A percentile compares a stretch with the other conserved stretches of the same genome.
Conservation (phyloP, 1,140 invertebrate species). For the Pseudomyrmex dendroicus region DNA sequence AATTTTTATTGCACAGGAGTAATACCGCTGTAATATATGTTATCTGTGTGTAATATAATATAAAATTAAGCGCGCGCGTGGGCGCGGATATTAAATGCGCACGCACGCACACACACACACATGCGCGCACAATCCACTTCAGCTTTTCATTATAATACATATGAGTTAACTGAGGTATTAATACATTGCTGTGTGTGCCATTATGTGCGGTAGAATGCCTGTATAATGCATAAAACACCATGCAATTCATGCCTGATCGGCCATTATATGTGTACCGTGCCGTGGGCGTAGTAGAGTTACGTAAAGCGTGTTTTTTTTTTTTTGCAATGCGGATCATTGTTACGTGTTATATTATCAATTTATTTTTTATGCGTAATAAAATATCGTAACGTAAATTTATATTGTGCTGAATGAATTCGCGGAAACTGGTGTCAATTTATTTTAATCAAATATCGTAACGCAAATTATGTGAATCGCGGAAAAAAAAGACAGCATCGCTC, state of each 20-base stretch:
- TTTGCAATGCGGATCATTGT: slow-evolving; percentile 11
- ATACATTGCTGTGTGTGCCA: slow-evolving; percentile 36
- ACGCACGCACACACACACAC: too few species aligned
- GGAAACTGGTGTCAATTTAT: background rate
- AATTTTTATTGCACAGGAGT: slow-evolving; percentile 18
- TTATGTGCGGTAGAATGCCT: slow-evolving; percentile 51
- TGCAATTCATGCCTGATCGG: slow-evolving; percentile 54
- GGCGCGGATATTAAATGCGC: slow-evolving; percentile 17
- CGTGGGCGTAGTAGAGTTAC: slow-evolving; percentile 9
- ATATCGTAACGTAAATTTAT: slow-evolving; percentile 15
- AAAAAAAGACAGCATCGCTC: too few species aligned
- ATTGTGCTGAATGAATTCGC: background rate
- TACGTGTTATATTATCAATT: slow-evolving; percentile 17
- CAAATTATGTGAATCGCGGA: too few species aligned
- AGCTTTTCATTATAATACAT: slow-evolving; percentile 55
- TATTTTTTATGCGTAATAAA: slow-evolving; percentile 7
- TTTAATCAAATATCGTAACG: too few species aligned
- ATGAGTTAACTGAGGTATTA: slow-evolving; percentile 41
- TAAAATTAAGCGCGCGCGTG: slow-evolving; percentile 44
- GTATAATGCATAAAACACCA: slow-evolving; percentile 56
- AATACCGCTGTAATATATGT: background rate
- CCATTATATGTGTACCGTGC: slow-evolving; percentile 16
- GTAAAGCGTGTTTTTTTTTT: slow-evolving; percentile 24
- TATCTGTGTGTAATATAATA: background rate
- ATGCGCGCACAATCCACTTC: slow-evolving; percentile 12